Conservation (phyloP, 1,140 invertebrate species). For the Acromyrmex charruanus region DNA sequence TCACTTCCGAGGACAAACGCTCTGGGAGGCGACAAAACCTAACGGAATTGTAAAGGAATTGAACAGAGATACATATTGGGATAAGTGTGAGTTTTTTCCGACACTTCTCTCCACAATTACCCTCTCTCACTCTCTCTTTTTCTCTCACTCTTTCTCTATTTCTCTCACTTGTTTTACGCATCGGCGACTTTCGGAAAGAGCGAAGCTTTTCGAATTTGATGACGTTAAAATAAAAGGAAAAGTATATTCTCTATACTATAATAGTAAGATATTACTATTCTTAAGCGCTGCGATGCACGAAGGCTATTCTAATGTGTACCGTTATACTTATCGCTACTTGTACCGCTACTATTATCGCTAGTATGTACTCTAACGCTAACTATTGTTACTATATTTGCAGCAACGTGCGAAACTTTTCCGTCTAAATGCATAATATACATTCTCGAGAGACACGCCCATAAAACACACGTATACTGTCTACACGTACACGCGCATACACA, state of each 20-base stretch:
- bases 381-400: slow-evolving; percentile 71
- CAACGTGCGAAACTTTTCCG: slow-evolving; percentile 69
- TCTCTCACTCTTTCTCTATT: slow-evolving; percentile 32
- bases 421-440: slow-evolving; percentile 61
- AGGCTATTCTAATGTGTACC: slow-evolving; percentile 70
- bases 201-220: slow-evolving; percentile 35
- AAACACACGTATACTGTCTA: slow-evolving; percentile 26
- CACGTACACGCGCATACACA: background rate
- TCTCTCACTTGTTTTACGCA: slow-evolving; percentile 47
- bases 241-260: slow-evolving; percentile 70
- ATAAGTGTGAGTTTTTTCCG: slow-evolving; percentile 46
- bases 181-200: slow-evolving; percentile 24
- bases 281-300: slow-evolving; percentile 67
- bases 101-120: slow-evolving; percentile 53
- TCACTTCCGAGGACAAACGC: slow-evolving; percentile 38
- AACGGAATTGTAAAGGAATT: slow-evolving; percentile 55
- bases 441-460: slow-evolving; percentile 36
- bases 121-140: slow-evolving; percentile 20
- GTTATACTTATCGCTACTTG: slow-evolving; percentile 74
- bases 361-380: slow-evolving; percentile 70
- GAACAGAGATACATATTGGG: slow-evolving; percentile 26
- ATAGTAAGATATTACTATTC: slow-evolving; percentile 69
- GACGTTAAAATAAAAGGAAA: slow-evolving; percentile 46
- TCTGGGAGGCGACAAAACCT: slow-evolving; percentile 1
- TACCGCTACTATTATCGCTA: slow-evolving; percentile 73